phyloP scores from a whole-genome alignment of 2,888 invertebrate species.

The Tetragonisca angustula region DNA sequence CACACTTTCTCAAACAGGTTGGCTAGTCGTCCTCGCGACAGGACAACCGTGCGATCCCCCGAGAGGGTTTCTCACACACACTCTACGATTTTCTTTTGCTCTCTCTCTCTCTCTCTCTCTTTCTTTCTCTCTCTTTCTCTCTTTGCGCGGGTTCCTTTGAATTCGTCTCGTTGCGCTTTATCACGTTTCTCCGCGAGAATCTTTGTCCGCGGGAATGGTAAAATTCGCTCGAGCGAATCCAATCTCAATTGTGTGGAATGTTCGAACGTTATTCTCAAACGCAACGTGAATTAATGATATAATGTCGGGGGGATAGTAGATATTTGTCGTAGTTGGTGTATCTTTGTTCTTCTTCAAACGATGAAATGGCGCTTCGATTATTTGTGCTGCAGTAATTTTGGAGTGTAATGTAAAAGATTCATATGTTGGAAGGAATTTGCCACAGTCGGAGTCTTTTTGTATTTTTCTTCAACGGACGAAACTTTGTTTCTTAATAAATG shows the following conservation, averaged over 20 bases:
- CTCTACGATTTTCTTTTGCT: slow-evolving; percentile 32
- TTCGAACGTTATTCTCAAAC: neutral
- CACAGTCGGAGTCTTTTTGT: too few relatives aligned
- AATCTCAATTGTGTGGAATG: neutral
- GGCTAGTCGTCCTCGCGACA: slow-evolving; percentile 16
- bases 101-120: neutral
- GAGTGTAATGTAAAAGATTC: too few relatives aligned
- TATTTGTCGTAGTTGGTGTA: neutral
- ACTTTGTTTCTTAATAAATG: too few relatives aligned
- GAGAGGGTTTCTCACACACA: slow-evolving; percentile 19
- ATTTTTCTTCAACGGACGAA: too few relatives aligned
- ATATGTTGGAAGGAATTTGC: too few relatives aligned
- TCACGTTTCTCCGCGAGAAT: neutral
- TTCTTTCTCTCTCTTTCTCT: too few relatives aligned
- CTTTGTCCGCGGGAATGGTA: neutral
- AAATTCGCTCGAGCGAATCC: slow-evolving; percentile 2
- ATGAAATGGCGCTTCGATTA: too few relatives aligned
- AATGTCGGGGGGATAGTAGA: too few relatives aligned
- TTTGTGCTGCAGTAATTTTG: too few relatives aligned
- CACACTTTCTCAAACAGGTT: slow-evolving; percentile 34
- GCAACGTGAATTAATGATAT: neutral
- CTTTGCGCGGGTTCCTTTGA: slow-evolving; percentile 9
- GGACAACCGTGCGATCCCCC: slow-evolving; percentile 23
- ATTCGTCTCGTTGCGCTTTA: neutral
- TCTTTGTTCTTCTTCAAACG: neutral